Conservation (phyloP, 2,888 invertebrate species). For the Drosophila neotestacea region DNA sequence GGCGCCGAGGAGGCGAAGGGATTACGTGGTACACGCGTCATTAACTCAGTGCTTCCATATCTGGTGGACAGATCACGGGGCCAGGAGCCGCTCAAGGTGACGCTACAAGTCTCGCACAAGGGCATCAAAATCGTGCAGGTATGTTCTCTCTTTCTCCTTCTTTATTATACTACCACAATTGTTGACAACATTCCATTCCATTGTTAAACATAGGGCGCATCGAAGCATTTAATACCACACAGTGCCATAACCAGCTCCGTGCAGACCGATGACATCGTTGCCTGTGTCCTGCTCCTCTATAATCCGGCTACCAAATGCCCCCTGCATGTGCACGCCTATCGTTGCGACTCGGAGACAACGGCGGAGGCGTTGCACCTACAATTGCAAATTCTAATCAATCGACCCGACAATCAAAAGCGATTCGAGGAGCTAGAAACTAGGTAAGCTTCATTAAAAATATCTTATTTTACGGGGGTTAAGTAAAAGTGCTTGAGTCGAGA, state of each 20-base stretch:
- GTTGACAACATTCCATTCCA: constrained; percentile 3
- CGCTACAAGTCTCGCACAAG: constrained; percentile 95
- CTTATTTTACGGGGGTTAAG: background rate
- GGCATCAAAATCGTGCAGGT: constrained; percentile 97
- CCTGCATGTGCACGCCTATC: constrained; percentile 97
- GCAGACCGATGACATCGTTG: constrained; percentile 96
- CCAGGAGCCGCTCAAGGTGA: constrained; percentile 95
- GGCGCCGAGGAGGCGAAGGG: constrained; percentile 98
- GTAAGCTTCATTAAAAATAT: constrained; percentile 69
- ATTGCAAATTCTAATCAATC: constrained; percentile 91
- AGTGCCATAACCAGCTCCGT: constrained; percentile 96
- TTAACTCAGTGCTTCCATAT: constrained; percentile 93
- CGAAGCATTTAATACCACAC: constrained; percentile 97
- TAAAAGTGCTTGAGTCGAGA: background rate
- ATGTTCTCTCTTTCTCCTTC: constrained; percentile 16
- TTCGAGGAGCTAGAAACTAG: constrained; percentile 91
- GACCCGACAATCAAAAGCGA: constrained; percentile 94
- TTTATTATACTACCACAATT: background rate
- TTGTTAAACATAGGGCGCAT: constrained; percentile 85
- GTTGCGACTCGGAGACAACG: constrained; percentile 97
- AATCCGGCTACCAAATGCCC: constrained; percentile 98
- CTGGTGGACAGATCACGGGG: constrained; percentile 93
- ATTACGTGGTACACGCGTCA: constrained; percentile 93
- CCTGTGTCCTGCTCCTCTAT: constrained; percentile 95
- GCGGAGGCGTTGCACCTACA: constrained; percentile 94